phyloP scores from a whole-genome alignment of 2,797 vertebrate genomes.

The Pteronotus mesoamericanus region DNA sequence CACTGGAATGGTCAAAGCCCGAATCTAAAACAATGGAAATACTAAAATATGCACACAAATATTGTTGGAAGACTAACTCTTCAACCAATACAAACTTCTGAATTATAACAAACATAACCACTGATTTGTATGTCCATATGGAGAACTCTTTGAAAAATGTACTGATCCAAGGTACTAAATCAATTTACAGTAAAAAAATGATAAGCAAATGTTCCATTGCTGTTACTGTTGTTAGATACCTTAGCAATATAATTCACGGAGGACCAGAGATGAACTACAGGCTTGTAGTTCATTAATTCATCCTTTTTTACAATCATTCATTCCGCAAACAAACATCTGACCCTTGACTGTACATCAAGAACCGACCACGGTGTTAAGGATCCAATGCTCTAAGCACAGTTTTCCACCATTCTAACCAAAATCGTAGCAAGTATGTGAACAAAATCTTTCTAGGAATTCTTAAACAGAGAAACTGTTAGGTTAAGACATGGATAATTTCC shows the following conservation, averaged over 20 bases:
- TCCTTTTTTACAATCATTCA: not conserved
- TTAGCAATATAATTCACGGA: not conserved
- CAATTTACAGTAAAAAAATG: not conserved
- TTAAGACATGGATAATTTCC: not conserved
- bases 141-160: not conserved
- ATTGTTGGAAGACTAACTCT: not conserved
- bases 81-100: not conserved
- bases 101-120: not conserved
- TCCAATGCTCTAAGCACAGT: not conserved
- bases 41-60: not conserved
- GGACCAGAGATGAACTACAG: not conserved
- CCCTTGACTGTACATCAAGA: not conserved
- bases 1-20: not conserved
- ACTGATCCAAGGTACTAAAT: not conserved
- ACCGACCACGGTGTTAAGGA: not conserved
- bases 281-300: not conserved
- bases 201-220: not conserved
- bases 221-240: not conserved
- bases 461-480: not conserved
- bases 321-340: not conserved
- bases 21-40: slow-evolving; percentile 19
- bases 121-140: not conserved
- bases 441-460: not conserved
- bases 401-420: not conserved
- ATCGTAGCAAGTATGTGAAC: not conserved